phyloP scores from a whole-genome alignment of 2,113 vertebrate genomes.

The Lycocorax pyrrhopterus region DNA sequence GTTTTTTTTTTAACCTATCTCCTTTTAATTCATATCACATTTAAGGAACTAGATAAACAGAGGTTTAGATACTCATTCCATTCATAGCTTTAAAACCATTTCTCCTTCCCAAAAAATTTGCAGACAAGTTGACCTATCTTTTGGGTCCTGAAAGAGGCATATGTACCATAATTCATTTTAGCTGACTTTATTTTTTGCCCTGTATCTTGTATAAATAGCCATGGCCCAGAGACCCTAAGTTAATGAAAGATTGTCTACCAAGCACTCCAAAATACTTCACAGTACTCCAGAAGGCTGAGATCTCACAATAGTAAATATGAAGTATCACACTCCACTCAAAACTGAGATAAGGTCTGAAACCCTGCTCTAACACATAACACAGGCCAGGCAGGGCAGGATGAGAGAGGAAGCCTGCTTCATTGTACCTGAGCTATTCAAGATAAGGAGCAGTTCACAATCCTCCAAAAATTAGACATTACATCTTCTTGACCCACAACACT shows the following conservation, averaged over 20 bases:
- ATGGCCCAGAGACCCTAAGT: background rate
- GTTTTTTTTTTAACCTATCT: background rate
- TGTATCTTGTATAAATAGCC: background rate
- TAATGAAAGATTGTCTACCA: background rate
- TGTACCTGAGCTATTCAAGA: background rate
- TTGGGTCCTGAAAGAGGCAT: background rate
- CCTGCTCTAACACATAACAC: background rate
- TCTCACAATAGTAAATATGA: background rate
- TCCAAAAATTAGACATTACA: background rate
- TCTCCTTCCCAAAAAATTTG: background rate
- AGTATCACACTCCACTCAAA: background rate
- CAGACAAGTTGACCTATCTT: background rate
- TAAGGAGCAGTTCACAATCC: background rate
- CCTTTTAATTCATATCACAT: background rate
- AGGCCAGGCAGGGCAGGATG: background rate
- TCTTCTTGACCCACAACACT: background rate
- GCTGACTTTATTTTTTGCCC: background rate
- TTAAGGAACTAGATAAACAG: background rate
- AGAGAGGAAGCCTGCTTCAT: background rate
- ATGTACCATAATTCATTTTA: fast-evolving
- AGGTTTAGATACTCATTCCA: background rate
- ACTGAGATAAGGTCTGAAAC: background rate
- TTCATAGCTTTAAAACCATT: background rate
- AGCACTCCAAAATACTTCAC: background rate
- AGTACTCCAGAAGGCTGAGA: background rate